Base-by-base conservation (phyloP, 1,140 invertebrate genomes). In the Zaprionus camerounensis region DNA sequence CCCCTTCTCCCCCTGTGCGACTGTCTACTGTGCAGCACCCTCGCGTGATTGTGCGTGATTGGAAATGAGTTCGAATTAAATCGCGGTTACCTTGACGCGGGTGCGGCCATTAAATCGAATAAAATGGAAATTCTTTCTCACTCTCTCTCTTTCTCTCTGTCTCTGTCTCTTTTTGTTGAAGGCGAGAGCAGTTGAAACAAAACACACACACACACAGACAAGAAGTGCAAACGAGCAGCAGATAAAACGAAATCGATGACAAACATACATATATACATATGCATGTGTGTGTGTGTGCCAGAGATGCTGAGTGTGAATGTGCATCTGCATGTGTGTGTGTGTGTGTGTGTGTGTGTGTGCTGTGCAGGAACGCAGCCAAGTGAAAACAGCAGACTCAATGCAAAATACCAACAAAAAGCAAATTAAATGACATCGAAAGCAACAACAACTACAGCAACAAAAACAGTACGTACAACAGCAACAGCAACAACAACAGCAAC, bases 221-320 rank as follows among this genome's bases (percentile, higher is more conserved):
- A 44, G n/a, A 46, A 17, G n/a, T 46, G 41, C 41, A 46, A 9
- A n/a, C n/a, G 41, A 17, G 41, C 41, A 46, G 41, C 41, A 46
- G 41, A 46, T 46, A 46, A 46, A 46, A 46, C n/a, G 41, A 46
- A 46, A 46, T 46, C 41, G 41, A 46, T 46, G 41, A 46, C 41
- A 46, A 38, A 38, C 13, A 38, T 38, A 15, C 1, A 20, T 20
- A 20, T 20, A 20, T 20, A 36, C 1, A 7, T 11, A 7, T 34
- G 1, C 5, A 11, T 11, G 31, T 9, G 0, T 36, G 12, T 13
- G 36, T 66, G 62, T 76, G 34, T 41, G 31, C 34, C n/a, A 46
- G 41, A 75, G 11, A 24, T 24, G 24, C 20, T 53, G 49, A 13
- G 6, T 20, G 46, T 49, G 13, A 13, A 24, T 22, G 22, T 53